Conservation (phyloP, 64 coral and sea anemone species). For the Stichodactyla helianthus region DNA sequence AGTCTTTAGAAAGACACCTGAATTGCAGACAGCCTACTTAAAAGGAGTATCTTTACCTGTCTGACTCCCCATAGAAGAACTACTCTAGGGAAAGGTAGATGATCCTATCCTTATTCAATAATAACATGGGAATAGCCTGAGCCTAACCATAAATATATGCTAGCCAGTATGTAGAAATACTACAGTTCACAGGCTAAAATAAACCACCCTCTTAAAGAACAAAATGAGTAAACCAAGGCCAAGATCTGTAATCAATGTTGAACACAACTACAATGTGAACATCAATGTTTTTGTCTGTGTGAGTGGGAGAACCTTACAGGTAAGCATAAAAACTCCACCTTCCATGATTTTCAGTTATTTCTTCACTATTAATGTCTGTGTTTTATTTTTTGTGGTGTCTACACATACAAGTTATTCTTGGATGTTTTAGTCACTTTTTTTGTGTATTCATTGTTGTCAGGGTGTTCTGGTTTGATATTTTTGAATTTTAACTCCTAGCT, state of each 20-base stretch:
- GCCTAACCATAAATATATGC: background rate
- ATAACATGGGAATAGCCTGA: background rate
- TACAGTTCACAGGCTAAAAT: background rate
- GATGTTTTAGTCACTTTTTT: background rate
- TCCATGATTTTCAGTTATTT: background rate
- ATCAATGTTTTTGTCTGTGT: conserved; percentile 62
- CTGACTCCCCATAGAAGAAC: background rate
- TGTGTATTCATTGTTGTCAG: background rate
- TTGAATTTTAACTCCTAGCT: background rate
- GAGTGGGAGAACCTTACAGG: conserved; percentile 33
- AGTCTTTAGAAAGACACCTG: conserved; percentile 5
- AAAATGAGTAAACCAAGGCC: conserved; percentile 25
- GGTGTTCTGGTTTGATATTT: background rate
- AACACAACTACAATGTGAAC: conserved; percentile 68
- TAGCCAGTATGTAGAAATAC: background rate
- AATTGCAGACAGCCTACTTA: background rate
- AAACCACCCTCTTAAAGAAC: background rate
- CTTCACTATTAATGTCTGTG: background rate
- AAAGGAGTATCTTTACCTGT: background rate
- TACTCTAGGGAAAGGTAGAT: background rate
- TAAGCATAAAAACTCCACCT: background rate
- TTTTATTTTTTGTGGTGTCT: background rate
- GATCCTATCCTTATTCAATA: background rate
- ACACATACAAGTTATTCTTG: background rate
- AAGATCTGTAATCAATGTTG: conserved; percentile 26